Evolutionary conservation across 53 echinoderm and acorn worm genomes (phyloP).

Genomic region (Arbacia lixula): DNA sequence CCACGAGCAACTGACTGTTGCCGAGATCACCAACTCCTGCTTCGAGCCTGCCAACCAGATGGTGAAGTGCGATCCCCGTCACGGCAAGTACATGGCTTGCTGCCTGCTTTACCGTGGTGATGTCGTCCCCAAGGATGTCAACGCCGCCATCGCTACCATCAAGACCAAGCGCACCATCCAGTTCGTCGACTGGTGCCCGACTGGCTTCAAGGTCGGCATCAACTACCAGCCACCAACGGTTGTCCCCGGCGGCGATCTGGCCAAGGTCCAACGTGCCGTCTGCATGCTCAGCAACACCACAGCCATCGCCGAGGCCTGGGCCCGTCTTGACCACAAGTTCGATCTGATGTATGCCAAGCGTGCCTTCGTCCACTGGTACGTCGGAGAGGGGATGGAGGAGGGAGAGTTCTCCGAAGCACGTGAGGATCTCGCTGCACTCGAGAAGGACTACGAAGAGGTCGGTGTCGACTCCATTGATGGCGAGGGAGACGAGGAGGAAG

Average conservation of each 20-base stretch:
- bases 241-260: constrained; percentile 51
- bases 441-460: constrained; percentile 48
- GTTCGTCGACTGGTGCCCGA: constrained; percentile 89
- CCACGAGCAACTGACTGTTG: constrained; percentile 85
- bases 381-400: constrained; percentile 99
- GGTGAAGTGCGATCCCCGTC: constrained; percentile 85
- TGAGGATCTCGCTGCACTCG: constrained; percentile 32
- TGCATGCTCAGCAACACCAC: constrained; percentile 99
- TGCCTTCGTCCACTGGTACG: constrained; percentile 99
- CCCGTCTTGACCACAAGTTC: constrained; percentile 98
- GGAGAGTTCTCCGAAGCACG: constrained; percentile 68
- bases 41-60: constrained; percentile 90
- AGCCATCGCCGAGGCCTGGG: constrained; percentile 98
- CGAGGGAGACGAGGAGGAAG: constrained; percentile 8
- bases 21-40: constrained; percentile 84
- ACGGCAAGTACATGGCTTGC: constrained; percentile 87
- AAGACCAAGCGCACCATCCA: constrained; percentile 82
- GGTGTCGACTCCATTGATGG: constrained; percentile 8
- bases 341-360: constrained; percentile 99
- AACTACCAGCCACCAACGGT: constrained; percentile 57
- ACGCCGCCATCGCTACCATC: constrained; percentile 74
- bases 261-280: constrained; percentile 85
- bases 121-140: constrained; percentile 83
- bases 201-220: constrained; percentile 79
- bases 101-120: constrained; percentile 82